Conservation (phyloP, 2,888 invertebrate genomes). For the Melinaea menophilus region DNA sequence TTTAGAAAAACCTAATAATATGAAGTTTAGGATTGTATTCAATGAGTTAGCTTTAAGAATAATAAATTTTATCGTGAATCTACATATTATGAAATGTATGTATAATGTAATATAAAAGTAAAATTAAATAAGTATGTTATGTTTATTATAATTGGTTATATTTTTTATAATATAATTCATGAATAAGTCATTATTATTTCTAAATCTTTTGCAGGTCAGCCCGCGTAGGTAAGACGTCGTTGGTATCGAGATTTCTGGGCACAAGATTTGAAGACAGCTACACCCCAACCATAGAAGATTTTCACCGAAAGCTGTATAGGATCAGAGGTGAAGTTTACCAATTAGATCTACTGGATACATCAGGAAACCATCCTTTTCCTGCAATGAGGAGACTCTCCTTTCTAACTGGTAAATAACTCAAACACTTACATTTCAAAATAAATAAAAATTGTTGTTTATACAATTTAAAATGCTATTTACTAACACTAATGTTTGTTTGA, state of each 20-base stretch:
- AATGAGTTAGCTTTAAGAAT: too few relatives aligned
- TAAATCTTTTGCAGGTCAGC: constrained; percentile 74
- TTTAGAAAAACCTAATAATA: too few relatives aligned
- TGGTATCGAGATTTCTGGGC: constrained; percentile 89
- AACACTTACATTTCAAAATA: too few relatives aligned
- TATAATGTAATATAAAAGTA: too few relatives aligned
- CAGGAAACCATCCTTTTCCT: constrained; percentile 94
- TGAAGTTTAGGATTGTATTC: too few relatives aligned
- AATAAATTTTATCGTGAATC: too few relatives aligned
- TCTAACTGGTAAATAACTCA: constrained; percentile 83
- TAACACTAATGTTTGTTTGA: background rate
- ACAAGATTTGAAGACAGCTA: constrained; percentile 92
- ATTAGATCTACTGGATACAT: constrained; percentile 91
- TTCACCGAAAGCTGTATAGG: constrained; percentile 92
- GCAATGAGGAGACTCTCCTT: constrained; percentile 93
- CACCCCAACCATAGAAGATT: constrained; percentile 95
- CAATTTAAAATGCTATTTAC: background rate
- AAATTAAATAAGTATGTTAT: too few relatives aligned
- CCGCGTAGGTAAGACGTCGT: constrained; percentile 90
- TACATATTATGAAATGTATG: too few relatives aligned
- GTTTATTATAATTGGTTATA: background rate
- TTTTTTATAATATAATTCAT: background rate
- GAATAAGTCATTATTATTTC: too few relatives aligned
- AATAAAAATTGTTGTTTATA: too few relatives aligned
- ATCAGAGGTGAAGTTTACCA: constrained; percentile 93